Conservation (phyloP, 2,113 vertebrate species). For the Charadrius vociferus region DNA sequence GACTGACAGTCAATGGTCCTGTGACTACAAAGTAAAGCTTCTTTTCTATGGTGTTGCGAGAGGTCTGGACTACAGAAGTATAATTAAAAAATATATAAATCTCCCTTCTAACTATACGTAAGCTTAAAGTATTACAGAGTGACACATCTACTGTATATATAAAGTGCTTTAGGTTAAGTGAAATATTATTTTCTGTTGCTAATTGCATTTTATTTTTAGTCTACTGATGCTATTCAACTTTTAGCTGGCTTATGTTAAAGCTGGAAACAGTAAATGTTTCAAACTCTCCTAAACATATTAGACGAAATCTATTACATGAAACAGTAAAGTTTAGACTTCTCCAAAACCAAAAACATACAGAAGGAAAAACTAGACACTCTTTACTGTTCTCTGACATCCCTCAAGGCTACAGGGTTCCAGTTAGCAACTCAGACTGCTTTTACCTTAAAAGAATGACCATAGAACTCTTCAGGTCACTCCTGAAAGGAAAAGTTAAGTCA, state of each 20-base stretch:
- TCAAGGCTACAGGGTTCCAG: background rate
- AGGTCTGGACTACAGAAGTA: background rate
- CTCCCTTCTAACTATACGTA: fast-evolving
- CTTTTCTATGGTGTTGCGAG: background rate
- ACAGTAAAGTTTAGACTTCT: background rate
- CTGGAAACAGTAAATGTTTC: background rate
- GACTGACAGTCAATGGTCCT: background rate
- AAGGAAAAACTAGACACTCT: background rate
- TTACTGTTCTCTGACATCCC: background rate
- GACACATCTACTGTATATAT: background rate
- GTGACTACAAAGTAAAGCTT: background rate
- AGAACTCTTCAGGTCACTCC: background rate
- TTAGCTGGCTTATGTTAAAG: background rate
- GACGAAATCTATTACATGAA: background rate
- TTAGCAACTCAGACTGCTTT: background rate
- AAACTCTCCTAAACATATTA: background rate
- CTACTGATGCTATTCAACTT: background rate
- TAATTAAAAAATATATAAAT: background rate
- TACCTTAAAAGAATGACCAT: background rate
- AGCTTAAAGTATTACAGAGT: background rate
- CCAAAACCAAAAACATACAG: background rate
- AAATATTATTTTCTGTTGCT: background rate
- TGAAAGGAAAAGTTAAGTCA: background rate
- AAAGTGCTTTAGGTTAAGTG: background rate
- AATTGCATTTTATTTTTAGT: background rate